phyloP scores from a whole-genome alignment of 2,888 invertebrate species.

The Catocala fraxini region DNA sequence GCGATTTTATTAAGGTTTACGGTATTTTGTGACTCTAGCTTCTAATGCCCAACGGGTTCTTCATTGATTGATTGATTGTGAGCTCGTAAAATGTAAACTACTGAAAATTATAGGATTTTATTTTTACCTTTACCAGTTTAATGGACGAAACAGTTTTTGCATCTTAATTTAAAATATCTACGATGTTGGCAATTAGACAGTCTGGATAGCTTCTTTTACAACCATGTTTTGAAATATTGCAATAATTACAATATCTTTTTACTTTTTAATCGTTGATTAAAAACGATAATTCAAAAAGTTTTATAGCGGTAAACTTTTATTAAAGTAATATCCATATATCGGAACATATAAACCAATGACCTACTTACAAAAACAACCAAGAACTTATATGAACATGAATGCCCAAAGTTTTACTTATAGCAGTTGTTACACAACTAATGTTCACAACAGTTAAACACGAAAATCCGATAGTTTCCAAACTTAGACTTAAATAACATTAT shows the following conservation, averaged over 20 bases:
- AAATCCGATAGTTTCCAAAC: slow-evolving; percentile 33
- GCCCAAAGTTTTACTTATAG: slow-evolving; percentile 24
- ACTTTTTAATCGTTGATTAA: too few relatives aligned
- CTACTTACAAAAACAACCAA: slow-evolving; percentile 1
- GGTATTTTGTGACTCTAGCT: neutral
- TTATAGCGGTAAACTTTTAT: neutral
- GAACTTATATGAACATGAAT: slow-evolving; percentile 27
- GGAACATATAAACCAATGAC: neutral
- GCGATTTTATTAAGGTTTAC: slow-evolving; percentile 2
- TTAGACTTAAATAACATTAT: slow-evolving; percentile 37
- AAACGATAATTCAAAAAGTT: neutral
- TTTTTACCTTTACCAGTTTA: too few relatives aligned
- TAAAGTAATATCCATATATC: too few relatives aligned
- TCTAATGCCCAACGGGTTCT: neutral
- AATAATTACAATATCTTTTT: too few relatives aligned
- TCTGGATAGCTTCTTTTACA: too few relatives aligned
- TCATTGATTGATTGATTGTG: neutral
- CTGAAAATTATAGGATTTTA: too few relatives aligned
- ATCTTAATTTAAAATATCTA: too few relatives aligned
- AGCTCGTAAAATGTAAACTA: neutral
- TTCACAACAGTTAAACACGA: slow-evolving; percentile 42
- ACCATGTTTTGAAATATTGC: too few relatives aligned
- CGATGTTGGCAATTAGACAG: too few relatives aligned
- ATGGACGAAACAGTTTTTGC: too few relatives aligned
- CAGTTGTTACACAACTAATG: slow-evolving; percentile 36